Percentiles rank a stretch among this genome's conserved stretches.
Evolutionary conservation across 2,797 vertebrate species (phyloP).

Genomic region (Martes flavigula): DNA sequence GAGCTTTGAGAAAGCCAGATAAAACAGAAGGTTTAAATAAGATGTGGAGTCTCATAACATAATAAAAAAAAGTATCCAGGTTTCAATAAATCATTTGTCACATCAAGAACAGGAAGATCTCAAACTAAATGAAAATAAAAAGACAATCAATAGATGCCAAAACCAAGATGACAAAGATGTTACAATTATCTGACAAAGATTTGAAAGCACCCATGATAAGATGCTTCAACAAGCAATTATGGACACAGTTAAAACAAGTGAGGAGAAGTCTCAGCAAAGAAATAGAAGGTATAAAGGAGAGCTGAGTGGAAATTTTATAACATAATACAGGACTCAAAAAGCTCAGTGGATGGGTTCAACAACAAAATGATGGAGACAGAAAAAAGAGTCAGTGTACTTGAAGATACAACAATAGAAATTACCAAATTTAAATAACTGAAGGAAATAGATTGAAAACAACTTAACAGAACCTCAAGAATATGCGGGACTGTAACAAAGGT

Average conservation of each 20-base stretch:
- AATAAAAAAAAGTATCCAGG: background rate
- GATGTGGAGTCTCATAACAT: background rate
- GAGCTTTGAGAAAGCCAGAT: background rate
- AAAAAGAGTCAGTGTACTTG: background rate
- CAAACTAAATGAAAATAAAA: background rate
- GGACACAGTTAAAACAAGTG: background rate
- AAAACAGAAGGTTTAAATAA: background rate
- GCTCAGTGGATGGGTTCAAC: background rate
- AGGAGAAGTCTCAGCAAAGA: background rate
- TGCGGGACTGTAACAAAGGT: background rate
- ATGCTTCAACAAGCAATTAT: background rate
- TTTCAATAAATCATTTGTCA: background rate
- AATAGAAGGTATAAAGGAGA: background rate
- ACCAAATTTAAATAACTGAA: background rate
- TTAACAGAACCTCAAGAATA: background rate
- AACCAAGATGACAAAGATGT: background rate
- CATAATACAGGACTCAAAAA: background rate
- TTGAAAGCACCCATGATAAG: background rate
- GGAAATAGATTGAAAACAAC: background rate
- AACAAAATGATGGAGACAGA: background rate
- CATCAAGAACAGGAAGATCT: background rate
- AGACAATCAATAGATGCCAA: background rate
- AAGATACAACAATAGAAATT: background rate
- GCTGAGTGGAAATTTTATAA: background rate
- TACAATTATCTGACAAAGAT: background rate